Evolutionary conservation across 2,888 invertebrate genomes (phyloP).

Genomic region (Melanostoma mellinum): DNA sequence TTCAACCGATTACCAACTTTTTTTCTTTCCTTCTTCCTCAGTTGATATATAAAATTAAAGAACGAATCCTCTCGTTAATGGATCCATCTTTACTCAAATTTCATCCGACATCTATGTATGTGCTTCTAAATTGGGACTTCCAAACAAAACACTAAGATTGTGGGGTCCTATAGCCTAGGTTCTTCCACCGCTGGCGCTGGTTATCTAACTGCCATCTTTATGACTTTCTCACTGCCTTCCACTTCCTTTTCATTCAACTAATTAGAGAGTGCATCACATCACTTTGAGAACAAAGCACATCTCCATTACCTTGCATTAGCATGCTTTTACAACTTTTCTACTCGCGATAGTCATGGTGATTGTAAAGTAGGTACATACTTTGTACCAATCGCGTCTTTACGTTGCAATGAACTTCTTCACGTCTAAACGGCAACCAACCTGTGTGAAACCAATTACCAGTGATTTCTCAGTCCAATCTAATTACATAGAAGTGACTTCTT

Average conservation of each 20-base stretch:
- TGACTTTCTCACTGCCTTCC: neutral
- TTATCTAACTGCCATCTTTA: neutral
- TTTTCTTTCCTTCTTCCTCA: no score
- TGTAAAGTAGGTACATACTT: conserved; percentile 9
- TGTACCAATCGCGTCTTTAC: conserved; percentile 38
- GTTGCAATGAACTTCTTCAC: conserved; percentile 7
- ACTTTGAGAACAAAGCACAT: conserved; percentile 5
- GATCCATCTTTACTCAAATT: no score
- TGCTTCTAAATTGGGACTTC: no score
- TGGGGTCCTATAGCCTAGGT: neutral
- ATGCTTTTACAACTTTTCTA: conserved; percentile 25
- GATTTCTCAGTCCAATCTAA: conserved; percentile 61
- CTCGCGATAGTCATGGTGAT: conserved; percentile 1
- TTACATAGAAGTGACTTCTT: conserved; percentile 16
- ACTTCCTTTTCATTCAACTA: conserved; percentile 18
- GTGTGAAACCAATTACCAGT: conserved; percentile 66
- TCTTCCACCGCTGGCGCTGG: neutral
- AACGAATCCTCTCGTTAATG: no score
- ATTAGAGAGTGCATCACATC: neutral
- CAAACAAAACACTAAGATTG: no score
- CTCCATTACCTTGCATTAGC: conserved; percentile 31
- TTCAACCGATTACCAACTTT: no score
- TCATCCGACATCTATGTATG: no score
- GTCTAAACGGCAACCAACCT: conserved; percentile 25
- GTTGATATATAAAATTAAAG: no score